phyloP scores from a whole-genome alignment of 2,888 invertebrate species.

The Gari tellinella region DNA sequence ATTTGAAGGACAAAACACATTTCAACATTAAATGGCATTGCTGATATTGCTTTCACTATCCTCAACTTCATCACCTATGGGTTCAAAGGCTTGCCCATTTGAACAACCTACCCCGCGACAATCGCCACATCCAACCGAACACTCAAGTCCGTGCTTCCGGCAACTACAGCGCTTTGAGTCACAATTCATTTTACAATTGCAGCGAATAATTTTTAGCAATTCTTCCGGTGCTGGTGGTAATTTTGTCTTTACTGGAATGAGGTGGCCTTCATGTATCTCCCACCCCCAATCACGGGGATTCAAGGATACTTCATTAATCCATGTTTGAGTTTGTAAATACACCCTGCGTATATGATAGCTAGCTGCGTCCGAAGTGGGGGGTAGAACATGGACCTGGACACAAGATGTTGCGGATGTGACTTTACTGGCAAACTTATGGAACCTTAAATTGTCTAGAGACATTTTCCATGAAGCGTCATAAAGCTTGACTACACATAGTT shows the following conservation, averaged over 20 bases:
- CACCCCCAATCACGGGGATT: constrained; percentile 59
- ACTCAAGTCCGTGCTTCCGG: constrained; percentile 52
- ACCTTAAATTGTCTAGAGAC: constrained; percentile 37
- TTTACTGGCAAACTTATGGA: constrained; percentile 42
- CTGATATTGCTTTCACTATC: too few species aligned
- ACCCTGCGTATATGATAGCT: constrained; percentile 59
- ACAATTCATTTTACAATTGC: constrained; percentile 56
- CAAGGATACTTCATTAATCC: constrained; percentile 29
- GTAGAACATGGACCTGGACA: too few species aligned
- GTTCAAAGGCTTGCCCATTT: too few species aligned
- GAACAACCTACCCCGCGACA: neutral
- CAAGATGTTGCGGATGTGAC: constrained; percentile 27
- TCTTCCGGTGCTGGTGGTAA: constrained; percentile 55
- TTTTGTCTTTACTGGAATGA: constrained; percentile 42
- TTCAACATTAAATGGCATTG: too few species aligned
- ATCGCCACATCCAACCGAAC: constrained; percentile 1
- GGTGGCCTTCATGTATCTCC: constrained; percentile 4
- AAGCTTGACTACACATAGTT: constrained; percentile 1
- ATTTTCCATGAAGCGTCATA: constrained; percentile 32
- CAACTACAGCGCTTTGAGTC: constrained; percentile 52
- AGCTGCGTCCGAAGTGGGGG: too few species aligned
- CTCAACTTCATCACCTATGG: too few species aligned
- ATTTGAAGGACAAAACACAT: too few species aligned
- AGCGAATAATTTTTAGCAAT: constrained; percentile 49
- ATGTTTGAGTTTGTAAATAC: constrained; percentile 59